These are phyloP conservation scores for Mesitornis unicolor DNA, from an alignment of 2,113 vertebrate genomes.

Conservation along the genomic window DNA sequence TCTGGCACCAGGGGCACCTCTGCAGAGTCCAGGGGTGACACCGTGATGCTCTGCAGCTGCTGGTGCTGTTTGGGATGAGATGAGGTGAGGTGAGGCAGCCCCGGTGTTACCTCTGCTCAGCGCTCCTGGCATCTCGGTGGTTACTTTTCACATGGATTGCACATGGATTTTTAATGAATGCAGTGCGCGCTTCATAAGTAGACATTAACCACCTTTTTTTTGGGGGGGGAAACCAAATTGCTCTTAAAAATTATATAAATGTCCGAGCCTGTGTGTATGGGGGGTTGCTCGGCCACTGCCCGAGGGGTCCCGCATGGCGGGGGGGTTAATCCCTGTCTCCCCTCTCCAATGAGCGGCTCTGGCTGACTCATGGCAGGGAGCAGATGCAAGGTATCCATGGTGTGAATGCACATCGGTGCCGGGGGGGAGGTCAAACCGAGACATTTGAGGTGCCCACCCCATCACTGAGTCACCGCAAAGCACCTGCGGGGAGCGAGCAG, in stretches of 20 bases:
- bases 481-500: fast-evolving
- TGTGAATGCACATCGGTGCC: fast-evolving
- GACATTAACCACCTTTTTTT: background rate
- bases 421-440: too few relatives aligned
- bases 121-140: background rate
- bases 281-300: background rate
- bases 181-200: background rate
- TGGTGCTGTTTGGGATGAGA: background rate
- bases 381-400: fast-evolving
- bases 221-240: background rate
- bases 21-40: too few relatives aligned
- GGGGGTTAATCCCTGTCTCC: background rate
- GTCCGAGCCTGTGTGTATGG: fast-evolving
- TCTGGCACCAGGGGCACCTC: too few relatives aligned
- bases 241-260: background rate
- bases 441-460: background rate
- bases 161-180: background rate
- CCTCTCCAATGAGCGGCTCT: background rate
- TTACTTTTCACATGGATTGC: background rate
- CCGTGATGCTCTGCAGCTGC: background rate
- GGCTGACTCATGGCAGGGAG: background rate
- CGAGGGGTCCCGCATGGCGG: background rate
- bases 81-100: background rate
- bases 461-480: fast-evolving
- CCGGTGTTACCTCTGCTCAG: background rate